A percentile compares a stretch with the other conserved stretches of the same genome.
phyloP scores from a whole-genome alignment of 2,113 vertebrate species.

The Hucho hucho region DNA sequence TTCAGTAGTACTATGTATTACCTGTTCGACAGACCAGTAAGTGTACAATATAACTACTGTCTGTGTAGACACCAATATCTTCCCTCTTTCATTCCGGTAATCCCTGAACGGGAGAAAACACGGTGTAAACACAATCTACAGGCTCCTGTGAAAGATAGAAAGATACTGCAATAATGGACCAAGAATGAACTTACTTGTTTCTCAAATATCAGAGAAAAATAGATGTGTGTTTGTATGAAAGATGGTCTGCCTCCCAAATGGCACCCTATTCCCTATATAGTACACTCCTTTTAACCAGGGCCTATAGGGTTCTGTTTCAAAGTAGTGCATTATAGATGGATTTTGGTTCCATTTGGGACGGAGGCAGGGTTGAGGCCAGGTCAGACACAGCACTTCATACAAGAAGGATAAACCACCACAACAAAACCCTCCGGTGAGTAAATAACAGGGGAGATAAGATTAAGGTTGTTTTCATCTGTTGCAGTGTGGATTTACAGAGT shows the following conservation, averaged over 20 bases:
- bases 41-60: too few relatives aligned
- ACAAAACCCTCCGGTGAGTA: neutral
- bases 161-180: neutral
- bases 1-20: too few relatives aligned
- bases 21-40: too few relatives aligned
- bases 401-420: neutral
- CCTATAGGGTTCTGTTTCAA: too few relatives aligned
- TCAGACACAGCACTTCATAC: neutral
- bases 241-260: neutral
- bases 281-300: too few relatives aligned
- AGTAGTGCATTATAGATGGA: too few relatives aligned
- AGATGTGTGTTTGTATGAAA: neutral
- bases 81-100: neutral
- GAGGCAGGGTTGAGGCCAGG: too few relatives aligned
- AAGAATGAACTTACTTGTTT: too few relatives aligned
- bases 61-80: too few relatives aligned
- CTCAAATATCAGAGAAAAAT: too few relatives aligned
- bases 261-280: neutral
- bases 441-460: neutral
- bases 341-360: too few relatives aligned
- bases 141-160: neutral
- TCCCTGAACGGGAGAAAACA: neutral
- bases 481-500: neutral
- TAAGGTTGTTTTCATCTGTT: neutral
- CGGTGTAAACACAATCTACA: neutral